phyloP scores from a whole-genome alignment of 1,140 invertebrate species.

The Drosophila jambulina region DNA sequence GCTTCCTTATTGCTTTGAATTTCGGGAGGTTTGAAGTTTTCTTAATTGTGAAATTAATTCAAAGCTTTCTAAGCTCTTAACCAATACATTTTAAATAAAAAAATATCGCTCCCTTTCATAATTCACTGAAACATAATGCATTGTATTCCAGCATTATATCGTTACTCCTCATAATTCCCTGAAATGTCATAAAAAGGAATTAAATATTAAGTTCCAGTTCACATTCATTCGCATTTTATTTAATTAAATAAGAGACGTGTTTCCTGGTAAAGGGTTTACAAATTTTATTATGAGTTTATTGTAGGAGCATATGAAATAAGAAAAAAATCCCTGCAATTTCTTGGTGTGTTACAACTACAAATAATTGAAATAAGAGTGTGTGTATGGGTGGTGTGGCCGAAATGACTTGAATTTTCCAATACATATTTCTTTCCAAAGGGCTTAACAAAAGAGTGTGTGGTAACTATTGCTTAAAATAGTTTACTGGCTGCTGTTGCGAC shows the following conservation, averaged over 20 bases:
- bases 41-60: neutral
- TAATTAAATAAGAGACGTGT: slow-evolving; percentile 6
- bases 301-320: slow-evolving; percentile 60
- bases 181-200: neutral
- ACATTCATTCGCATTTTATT: neutral
- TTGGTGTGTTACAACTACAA: slow-evolving; percentile 61
- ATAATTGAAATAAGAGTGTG: slow-evolving; percentile 48
- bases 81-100: neutral
- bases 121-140: neutral
- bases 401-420: slow-evolving; percentile 54
- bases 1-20: too few relatives aligned
- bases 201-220: neutral
- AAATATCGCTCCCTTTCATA: neutral
- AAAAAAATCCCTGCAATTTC: slow-evolving; percentile 78
- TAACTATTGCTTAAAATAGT: slow-evolving; percentile 68
- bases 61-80: neutral
- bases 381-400: slow-evolving; percentile 46
- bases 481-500: slow-evolving; percentile 25
- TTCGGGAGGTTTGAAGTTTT: neutral
- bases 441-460: slow-evolving; percentile 5
- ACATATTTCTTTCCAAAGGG: slow-evolving; percentile 47
- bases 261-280: slow-evolving; percentile 26
- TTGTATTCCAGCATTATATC: neutral
- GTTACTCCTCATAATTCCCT: neutral
- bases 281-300: slow-evolving; percentile 65